Evolutionary conservation across 2,888 invertebrate genomes (phyloP), one percentile per base, ranked within the genome.

Genomic region (Pollenia amentaria): DNA sequence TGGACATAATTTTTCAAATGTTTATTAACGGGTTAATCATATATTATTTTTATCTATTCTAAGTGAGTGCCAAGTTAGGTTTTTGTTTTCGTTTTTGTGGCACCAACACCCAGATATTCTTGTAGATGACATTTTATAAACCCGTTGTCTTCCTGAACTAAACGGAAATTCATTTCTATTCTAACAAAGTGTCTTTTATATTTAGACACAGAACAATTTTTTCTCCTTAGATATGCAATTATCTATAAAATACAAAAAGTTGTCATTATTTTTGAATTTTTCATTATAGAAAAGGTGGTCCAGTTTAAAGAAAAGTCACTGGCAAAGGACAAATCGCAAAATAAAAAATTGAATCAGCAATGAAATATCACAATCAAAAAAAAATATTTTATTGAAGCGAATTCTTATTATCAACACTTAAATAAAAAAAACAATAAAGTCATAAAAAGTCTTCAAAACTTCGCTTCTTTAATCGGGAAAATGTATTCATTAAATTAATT

Each of bases 401-500:
- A 57, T 77, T 55, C 57, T 57, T 67, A 57, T 57, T 67, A 67
- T 67, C 77, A 67, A 77, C 48, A 67, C 57, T 67, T 57, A 55
- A 46, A 44, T 18, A 21, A 44, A 57, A 72, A 46, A 16, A 46
- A 21, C 14, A 72, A 12, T 2, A 8, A 48, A 60, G n/a, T 8
- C 38, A 40, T n/a, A 57, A 21, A 18, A 67, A 46, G 40, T 6
- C 29, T 29, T 29, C 4, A 29, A 10, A 29, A 48, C 29, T 21
- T 18, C 14, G n/a, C 65, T 1, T 76, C 53, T 48, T 51, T 55
- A 29, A 29, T 29, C 18, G 55, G 72, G 44, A 78, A 73, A 77
- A 62, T 73, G 67, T 73, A 38, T 75, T 75, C 53, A 70, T 60
- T 80, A 72, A 76, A 72, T 80, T 57, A 80, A 80, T 84, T 84